Conservation (phyloP, 2,888 invertebrate genomes). For the Nephrotoma guestfalica region DNA sequence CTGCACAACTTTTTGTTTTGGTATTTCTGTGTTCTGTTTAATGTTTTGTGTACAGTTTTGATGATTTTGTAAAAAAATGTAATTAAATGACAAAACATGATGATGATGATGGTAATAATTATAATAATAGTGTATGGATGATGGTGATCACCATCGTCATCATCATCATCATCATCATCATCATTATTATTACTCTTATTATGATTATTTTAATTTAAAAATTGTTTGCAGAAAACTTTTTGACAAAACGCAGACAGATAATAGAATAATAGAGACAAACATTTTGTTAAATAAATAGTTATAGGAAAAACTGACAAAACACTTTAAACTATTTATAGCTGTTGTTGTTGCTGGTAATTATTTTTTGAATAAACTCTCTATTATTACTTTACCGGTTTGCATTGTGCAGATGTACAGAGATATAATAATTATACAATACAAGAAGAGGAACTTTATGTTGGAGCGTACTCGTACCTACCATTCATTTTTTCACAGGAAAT, state of each 20-base stretch:
- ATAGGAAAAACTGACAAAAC: background rate
- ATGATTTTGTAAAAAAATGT: background rate
- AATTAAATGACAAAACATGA: background rate
- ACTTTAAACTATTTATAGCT: background rate
- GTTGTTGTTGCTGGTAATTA: background rate
- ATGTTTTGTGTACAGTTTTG: background rate
- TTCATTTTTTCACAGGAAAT: too few species aligned
- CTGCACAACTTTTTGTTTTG: background rate
- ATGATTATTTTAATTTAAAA: background rate
- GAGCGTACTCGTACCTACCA: too few species aligned
- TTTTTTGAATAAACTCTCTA: background rate
- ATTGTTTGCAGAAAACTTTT: background rate
- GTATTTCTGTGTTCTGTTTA: background rate
- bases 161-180: background rate
- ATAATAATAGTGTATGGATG: background rate
- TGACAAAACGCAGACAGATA: background rate
- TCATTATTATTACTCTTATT: background rate
- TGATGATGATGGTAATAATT: background rate
- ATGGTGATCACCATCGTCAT: background rate
- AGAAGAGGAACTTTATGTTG: too few species aligned
- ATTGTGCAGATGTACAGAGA: background rate
- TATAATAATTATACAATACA: too few species aligned
- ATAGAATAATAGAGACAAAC: background rate
- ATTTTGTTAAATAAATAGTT: background rate
- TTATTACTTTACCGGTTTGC: background rate